These are phyloP conservation scores for Halcyon smyrnensis DNA, from an alignment of 2,797 vertebrate species.

Conservation along the genomic window DNA sequence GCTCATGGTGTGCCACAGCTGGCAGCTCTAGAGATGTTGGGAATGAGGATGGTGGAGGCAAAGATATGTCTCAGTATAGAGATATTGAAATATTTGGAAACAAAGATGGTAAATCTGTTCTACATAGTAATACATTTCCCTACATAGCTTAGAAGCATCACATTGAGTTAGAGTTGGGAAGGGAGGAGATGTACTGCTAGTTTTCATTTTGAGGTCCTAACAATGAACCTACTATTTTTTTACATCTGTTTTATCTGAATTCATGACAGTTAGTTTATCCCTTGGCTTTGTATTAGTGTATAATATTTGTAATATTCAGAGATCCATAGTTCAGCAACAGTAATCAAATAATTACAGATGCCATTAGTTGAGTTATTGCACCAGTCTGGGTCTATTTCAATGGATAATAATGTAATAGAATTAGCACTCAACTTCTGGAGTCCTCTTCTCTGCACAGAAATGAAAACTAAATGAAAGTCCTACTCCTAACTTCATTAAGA, in stretches of 20 bases:
- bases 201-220: background rate
- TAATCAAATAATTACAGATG: constrained; percentile 43
- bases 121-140: background rate
- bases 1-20: background rate
- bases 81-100: background rate
- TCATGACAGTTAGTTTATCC: background rate
- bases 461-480: background rate
- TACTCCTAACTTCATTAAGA: background rate
- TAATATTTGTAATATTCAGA: constrained; percentile 10
- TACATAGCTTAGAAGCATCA: background rate
- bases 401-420: constrained; percentile 15
- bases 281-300: background rate
- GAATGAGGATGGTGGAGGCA: background rate
- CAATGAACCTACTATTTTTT: background rate
- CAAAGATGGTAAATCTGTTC: background rate
- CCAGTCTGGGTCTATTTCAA: background rate
- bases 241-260: background rate
- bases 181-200: background rate
- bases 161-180: background rate
- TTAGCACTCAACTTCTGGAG: constrained; percentile 14
- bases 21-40: background rate
- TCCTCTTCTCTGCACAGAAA: background rate
- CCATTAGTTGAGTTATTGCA: constrained; percentile 14
- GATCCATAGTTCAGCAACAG: background rate
- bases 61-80: background rate